Conservation (phyloP, 1,140 invertebrate genomes). For the Planococcus citri region DNA sequence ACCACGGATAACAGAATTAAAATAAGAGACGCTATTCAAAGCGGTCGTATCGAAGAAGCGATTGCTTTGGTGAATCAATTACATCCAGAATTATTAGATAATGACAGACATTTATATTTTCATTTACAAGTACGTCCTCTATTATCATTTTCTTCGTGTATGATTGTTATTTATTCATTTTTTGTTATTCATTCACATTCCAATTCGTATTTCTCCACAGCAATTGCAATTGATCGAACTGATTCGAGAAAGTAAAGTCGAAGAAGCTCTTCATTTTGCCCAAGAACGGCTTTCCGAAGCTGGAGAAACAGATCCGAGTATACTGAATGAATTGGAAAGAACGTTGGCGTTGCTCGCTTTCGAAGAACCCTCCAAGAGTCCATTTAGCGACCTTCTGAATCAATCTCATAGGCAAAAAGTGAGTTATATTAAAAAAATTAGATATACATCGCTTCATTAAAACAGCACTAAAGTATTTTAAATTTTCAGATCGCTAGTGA, state of each 20-base stretch:
- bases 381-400: conserved; percentile 89
- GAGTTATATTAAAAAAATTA: conserved; percentile 24
- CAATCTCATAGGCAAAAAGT: conserved; percentile 88
- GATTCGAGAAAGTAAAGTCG: conserved; percentile 78
- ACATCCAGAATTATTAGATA: conserved; percentile 88
- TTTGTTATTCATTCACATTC: background rate
- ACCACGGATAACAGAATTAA: conserved; percentile 85
- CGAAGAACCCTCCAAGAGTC: conserved; percentile 86
- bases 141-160: background rate
- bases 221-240: conserved; percentile 92
- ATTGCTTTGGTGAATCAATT: conserved; percentile 85
- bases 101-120: conserved; percentile 90
- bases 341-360: conserved; percentile 91
- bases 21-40: conserved; percentile 88
- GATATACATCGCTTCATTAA: background rate
- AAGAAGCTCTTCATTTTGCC: conserved; percentile 89
- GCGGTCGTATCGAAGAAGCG: conserved; percentile 83
- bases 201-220: conserved; percentile 36
- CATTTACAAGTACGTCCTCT: conserved; percentile 62
- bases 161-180: background rate
- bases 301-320: conserved; percentile 73
- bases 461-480: too few relatives aligned
- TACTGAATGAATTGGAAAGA: conserved; percentile 61
- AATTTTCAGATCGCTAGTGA: conserved; percentile 82
- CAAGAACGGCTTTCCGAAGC: conserved; percentile 83